These are phyloP conservation scores for Puffinus mauretanicus DNA, from an alignment of 2,113 vertebrate species.

Conservation along the genomic window DNA sequence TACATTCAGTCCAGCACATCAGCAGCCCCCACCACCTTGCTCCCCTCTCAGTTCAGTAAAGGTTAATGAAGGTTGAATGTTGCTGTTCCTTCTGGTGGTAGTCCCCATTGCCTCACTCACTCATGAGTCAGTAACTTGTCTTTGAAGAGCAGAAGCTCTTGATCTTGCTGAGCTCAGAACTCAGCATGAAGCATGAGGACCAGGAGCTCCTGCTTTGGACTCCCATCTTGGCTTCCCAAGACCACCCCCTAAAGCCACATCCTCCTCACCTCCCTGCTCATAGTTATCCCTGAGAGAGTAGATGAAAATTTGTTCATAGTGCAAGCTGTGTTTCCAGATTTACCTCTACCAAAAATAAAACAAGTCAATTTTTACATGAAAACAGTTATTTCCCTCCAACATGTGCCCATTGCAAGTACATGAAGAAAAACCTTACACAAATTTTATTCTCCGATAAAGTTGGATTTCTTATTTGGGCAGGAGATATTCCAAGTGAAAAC, in stretches of 20 bases:
- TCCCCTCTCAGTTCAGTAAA: neutral
- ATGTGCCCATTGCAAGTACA: neutral
- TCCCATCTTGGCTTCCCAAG: neutral
- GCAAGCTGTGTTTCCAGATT: neutral
- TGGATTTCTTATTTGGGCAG: neutral
- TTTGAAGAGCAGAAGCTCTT: neutral
- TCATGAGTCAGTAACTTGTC: neutral
- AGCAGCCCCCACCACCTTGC: neutral
- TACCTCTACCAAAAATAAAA: neutral
- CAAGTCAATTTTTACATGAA: neutral
- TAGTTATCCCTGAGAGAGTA: neutral
- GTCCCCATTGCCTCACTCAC: neutral
- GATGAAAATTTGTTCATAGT: neutral
- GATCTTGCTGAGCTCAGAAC: neutral
- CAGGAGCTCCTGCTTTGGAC: neutral
- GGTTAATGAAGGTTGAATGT: neutral
- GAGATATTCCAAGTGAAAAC: neutral
- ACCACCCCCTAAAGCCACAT: neutral
- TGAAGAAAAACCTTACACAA: neutral
- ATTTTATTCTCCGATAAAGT: neutral
- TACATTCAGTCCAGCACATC: neutral
- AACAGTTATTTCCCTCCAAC: neutral
- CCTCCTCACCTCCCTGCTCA: neutral
- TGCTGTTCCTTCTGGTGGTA: neutral
- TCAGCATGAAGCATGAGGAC: neutral